These are phyloP conservation scores for Xanthorhoe designata DNA, from an alignment of 2,888 invertebrate genomes.

Conservation along the genomic window DNA sequence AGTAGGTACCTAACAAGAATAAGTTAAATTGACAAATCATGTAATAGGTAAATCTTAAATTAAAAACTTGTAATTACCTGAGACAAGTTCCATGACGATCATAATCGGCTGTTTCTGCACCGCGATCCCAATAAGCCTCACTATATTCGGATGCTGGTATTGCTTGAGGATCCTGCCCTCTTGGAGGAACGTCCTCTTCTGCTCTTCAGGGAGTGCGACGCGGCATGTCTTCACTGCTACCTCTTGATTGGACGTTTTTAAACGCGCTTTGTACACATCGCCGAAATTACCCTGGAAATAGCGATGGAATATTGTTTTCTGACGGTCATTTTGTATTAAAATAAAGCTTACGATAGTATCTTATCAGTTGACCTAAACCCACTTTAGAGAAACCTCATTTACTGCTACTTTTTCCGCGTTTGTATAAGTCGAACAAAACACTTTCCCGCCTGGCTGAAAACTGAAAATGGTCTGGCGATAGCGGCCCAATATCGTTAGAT, in stretches of 20 bases:
- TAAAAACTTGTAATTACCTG: slow-evolving; percentile 85
- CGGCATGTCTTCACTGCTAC: slow-evolving; percentile 98
- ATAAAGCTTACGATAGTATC: no score
- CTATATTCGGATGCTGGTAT: slow-evolving; percentile 98
- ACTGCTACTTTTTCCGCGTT: no score
- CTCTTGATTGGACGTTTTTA: slow-evolving; percentile 92
- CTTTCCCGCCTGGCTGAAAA: no score
- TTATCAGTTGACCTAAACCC: no score
- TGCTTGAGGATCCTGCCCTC: slow-evolving; percentile 98
- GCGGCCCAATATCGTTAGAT: no score
- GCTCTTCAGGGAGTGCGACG: slow-evolving; percentile 96
- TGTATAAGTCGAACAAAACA: no score
- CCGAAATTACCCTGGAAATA: slow-evolving; percentile 96
- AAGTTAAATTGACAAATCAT: no score
- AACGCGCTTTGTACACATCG: slow-evolving; percentile 96
- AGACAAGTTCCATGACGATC: slow-evolving; percentile 99
- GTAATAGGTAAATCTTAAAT: no score
- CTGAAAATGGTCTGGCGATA: no score
- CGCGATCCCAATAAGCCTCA: slow-evolving; percentile 97
- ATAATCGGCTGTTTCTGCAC: slow-evolving; percentile 99
- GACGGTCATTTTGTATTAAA: background rate
- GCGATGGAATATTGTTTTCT: background rate
- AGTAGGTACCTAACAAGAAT: no score
- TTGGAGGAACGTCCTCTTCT: slow-evolving; percentile 96
- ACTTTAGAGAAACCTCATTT: no score